Evolutionary conservation across 2,113 vertebrate genomes (phyloP).

Genomic region (Centropus bengalensis): DNA sequence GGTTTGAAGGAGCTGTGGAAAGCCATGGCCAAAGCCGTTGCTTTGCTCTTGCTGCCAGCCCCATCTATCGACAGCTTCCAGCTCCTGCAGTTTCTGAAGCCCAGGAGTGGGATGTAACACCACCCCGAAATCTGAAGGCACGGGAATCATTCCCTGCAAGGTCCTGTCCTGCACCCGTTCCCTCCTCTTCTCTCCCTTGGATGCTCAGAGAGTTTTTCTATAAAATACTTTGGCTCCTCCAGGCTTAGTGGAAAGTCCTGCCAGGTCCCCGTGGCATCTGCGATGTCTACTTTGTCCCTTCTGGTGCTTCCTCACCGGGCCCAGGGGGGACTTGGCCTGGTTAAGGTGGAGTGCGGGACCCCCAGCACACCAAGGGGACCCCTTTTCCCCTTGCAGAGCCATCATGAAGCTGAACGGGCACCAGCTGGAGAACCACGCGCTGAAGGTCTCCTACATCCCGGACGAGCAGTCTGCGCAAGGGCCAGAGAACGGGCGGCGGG

Average conservation of each 20-base stretch:
- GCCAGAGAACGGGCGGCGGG: conserved; percentile 85
- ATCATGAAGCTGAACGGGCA: conserved; percentile 95
- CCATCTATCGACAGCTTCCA: conserved; percentile 29
- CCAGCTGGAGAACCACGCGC: conserved; percentile 89
- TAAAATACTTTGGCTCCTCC: not conserved
- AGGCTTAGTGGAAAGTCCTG: not conserved
- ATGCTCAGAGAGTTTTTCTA: not conserved
- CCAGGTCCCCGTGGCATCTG: rapidly evolving
- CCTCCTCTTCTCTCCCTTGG: not conserved
- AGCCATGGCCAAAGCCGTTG: rapidly evolving
- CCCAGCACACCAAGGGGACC: too few relatives aligned
- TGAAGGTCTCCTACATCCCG: conserved; percentile 93
- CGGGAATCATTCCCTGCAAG: rapidly evolving
- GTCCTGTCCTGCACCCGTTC: not conserved
- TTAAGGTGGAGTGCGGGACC: not conserved
- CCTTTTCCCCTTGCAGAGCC: conserved; percentile 75
- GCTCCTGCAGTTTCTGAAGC: not conserved
- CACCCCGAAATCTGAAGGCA: rapidly evolving
- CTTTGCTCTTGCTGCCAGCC: conserved; percentile 13
- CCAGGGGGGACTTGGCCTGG: not conserved
- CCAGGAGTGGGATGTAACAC: rapidly evolving
- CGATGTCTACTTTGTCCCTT: rapidly evolving
- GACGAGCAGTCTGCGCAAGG: conserved; percentile 86
- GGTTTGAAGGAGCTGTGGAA: not conserved
- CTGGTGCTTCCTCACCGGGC: rapidly evolving